Conservation (phyloP, 1,140 invertebrate species). For the Zaprionus nigranus region DNA sequence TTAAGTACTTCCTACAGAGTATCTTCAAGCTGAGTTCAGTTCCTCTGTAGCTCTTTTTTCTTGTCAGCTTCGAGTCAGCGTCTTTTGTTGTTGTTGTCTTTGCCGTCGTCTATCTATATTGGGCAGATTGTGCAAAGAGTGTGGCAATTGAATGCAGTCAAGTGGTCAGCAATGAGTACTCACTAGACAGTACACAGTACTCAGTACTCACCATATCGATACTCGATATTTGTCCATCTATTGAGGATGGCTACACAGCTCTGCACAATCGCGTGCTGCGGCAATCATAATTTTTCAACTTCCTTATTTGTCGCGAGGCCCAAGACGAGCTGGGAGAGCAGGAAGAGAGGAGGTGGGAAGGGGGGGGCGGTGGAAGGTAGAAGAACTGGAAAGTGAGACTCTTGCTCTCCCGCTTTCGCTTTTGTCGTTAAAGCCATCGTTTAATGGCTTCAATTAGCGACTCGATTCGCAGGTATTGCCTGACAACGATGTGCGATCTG, state of each 20-base stretch:
- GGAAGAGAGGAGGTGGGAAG: background rate
- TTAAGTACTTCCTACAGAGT: background rate
- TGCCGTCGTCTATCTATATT: constrained; percentile 53
- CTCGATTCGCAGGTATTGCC: constrained; percentile 64
- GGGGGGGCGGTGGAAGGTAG: background rate
- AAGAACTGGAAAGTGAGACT: constrained; percentile 60
- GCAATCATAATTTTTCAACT: constrained; percentile 77
- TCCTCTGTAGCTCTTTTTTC: constrained; percentile 1
- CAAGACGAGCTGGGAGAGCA: background rate
- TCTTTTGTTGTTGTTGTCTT: constrained; percentile 28
- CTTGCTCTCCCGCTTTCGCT: constrained; percentile 64
- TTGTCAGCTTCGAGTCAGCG: constrained; percentile 6
- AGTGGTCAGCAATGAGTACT: constrained; percentile 37
- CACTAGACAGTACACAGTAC: constrained; percentile 10
- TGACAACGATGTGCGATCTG: constrained; percentile 75
- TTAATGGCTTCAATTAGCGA: constrained; percentile 79
- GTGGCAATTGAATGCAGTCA: constrained; percentile 57
- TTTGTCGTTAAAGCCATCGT: constrained; percentile 53
- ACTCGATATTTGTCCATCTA: constrained; percentile 32
- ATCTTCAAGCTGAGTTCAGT: constrained; percentile 14
- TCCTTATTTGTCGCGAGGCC: constrained; percentile 52
- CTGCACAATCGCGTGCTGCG: background rate
- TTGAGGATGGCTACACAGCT: constrained; percentile 45
- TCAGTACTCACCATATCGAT: constrained; percentile 1
- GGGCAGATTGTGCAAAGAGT: constrained; percentile 42